A percentile compares a stretch with the other conserved stretches of the same genome.
Evolutionary conservation across 92 coral and sea anemone species (phyloP).

Genomic region (Blastomussa wellsi): DNA sequence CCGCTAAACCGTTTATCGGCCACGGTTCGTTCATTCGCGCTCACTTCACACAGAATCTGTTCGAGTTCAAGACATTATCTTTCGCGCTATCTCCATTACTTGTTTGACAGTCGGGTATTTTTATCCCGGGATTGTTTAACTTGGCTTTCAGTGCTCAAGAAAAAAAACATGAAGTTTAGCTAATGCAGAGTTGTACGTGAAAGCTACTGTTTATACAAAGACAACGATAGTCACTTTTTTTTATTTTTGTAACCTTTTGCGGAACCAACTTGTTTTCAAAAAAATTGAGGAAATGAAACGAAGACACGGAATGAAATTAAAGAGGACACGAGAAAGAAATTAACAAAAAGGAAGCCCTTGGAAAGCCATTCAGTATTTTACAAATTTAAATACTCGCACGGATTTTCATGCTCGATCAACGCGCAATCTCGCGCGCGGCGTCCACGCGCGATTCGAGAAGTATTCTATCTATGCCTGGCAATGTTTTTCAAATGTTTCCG

Average conservation of each 20-base stretch:
- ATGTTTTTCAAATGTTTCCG: conserved; percentile 28
- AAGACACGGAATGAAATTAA: neutral
- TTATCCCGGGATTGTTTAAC: conserved; percentile 9
- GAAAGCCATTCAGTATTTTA: neutral
- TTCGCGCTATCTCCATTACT: neutral
- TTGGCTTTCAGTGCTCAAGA: conserved; percentile 3
- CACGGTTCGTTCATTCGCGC: neutral
- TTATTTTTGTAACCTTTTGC: neutral
- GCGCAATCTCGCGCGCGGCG: neutral
- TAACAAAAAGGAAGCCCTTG: too few species aligned
- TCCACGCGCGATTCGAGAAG: neutral
- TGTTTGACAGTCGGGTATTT: neutral
- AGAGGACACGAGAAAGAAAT: too few species aligned
- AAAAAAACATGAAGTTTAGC: neutral
- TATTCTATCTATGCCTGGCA: conserved; percentile 24
- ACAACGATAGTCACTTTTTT: neutral
- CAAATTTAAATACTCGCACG: neutral
- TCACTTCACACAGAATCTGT: neutral
- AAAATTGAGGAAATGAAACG: neutral
- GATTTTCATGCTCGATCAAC: neutral
- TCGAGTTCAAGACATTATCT: neutral
- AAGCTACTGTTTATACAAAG: neutral
- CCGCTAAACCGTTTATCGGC: neutral
- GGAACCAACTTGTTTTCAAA: neutral
- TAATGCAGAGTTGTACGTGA: neutral